A percentile compares a stretch with the other conserved stretches of the same genome.
These are phyloP conservation scores for Drosophila novamexicana DNA, from an alignment of 1,140 invertebrate genomes.

Conservation along the genomic window DNA sequence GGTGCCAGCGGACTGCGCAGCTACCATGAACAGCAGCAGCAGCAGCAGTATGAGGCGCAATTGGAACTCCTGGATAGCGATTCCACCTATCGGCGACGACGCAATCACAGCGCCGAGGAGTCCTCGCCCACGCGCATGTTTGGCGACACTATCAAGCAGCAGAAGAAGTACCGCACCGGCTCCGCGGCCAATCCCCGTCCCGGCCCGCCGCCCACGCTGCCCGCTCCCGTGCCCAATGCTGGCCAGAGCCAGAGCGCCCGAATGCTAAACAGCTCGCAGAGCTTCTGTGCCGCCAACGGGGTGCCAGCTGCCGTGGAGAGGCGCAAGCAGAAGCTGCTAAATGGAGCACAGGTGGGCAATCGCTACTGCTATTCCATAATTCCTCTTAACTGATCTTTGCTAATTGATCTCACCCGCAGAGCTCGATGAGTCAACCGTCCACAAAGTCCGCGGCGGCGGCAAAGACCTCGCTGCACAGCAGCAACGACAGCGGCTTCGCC, in stretches of 20 bases:
- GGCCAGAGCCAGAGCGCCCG: constrained; percentile 78
- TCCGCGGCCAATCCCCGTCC: constrained; percentile 79
- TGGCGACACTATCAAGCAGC: constrained; percentile 85
- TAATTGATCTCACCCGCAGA: constrained; percentile 16
- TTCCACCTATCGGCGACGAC: constrained; percentile 67
- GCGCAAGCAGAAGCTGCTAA: constrained; percentile 77
- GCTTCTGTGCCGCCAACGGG: constrained; percentile 84
- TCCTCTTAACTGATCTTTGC: too few relatives aligned
- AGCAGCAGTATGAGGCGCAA: constrained; percentile 73
- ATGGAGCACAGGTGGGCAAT: constrained; percentile 62
- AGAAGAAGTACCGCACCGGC: constrained; percentile 75
- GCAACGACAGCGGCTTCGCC: constrained; percentile 95
- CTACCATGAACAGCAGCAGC: constrained; percentile 63
- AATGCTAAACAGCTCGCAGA: constrained; percentile 86
- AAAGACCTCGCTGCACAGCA: constrained; percentile 93
- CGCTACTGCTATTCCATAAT: not conserved
- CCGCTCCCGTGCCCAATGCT: constrained; percentile 87
- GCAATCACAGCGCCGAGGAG: constrained; percentile 80
- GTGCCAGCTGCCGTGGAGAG: constrained; percentile 72
- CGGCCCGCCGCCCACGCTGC: constrained; percentile 87
- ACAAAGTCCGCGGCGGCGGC: constrained; percentile 84
- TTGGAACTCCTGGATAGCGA: constrained; percentile 76
- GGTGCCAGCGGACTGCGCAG: constrained; percentile 48
- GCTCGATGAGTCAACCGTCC: constrained; percentile 54
- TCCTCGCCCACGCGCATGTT: constrained; percentile 87